Evolutionary conservation across 2,888 invertebrate genomes (phyloP), one percentile per base, ranked within the genome.

Genomic region (Hyppa rectilinea): DNA sequence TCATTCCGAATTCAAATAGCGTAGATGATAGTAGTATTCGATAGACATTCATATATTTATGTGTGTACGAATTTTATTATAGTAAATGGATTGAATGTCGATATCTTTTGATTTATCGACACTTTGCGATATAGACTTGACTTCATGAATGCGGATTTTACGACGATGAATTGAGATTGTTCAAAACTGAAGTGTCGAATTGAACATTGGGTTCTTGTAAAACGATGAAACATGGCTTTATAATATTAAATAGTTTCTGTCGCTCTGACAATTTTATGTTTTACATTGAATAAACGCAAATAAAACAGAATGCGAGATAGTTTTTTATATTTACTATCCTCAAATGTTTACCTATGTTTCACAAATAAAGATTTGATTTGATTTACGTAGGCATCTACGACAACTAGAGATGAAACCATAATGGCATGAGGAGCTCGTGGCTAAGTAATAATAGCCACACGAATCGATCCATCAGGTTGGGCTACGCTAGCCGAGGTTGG

Each of bases 31-130:
- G 62, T 40, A 26, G 62, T 40, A 26, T 64, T 75, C 29, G 31
- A 58, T 47, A 29, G 34, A 58, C 61, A 53, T 20, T 52, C 52
- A 45, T 49, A 61, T 60, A 56, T 52, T 45, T 43, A 78, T 50
- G 34, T 43, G n/a, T 71, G 29, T 58, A 36, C 26, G 45, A 55
- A 26, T 47, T 40, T 66, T 59, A 67, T 67, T 55, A 49, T 31
- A 69, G 59, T 81, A 75, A 61, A 65, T 67, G 49, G 20, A 50
- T 70, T 62, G 63, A 61, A 50, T 58, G 43, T 50, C 63, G 43
- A 71, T 81, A 65, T 66, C 52, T 60, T 73, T 53, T 73, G 72
- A 82, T 78, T 71, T 78, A 82, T 75, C 38, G 59, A 53, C 71
- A 75, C 71, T 65, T 72, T 34, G 10, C 20, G 17, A 55, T 72